Evolutionary conservation across 1,140 invertebrate genomes (phyloP).

Genomic region (Eurosta solidaginis): DNA sequence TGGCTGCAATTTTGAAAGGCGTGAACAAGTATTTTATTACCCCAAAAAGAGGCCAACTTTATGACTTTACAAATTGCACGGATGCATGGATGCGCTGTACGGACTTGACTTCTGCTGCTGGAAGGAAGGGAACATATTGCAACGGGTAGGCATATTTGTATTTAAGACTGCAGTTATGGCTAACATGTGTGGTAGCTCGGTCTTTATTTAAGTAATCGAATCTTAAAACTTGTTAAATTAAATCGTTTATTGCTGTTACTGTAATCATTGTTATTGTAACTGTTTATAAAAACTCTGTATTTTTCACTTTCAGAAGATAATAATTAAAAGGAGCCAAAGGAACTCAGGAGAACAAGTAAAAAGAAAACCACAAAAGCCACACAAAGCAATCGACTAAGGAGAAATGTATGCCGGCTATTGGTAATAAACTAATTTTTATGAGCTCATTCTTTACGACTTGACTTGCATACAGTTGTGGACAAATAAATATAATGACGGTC

Average conservation of each 20-base stretch:
- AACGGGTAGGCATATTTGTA: background rate
- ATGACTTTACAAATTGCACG: slow-evolving; percentile 5
- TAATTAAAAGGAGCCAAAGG: background rate
- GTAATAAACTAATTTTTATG: slow-evolving; percentile 14
- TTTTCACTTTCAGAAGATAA: background rate
- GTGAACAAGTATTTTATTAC: slow-evolving; percentile 22
- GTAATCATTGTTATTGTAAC: background rate
- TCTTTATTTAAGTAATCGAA: background rate
- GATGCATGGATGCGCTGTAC: background rate
- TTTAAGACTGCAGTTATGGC: background rate
- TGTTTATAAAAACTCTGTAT: background rate
- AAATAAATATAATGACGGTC: background rate
- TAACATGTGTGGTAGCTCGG: background rate
- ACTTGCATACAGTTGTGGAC: background rate
- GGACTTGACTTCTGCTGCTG: slow-evolving; percentile 12
- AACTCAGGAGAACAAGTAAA: background rate
- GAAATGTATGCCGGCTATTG: background rate
- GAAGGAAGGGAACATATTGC: background rate
- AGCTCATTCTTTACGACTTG: background rate
- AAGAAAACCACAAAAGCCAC: background rate
- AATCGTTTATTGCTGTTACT: background rate
- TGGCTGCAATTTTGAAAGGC: background rate
- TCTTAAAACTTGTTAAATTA: slow-evolving; percentile 10
- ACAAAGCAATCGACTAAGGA: background rate
- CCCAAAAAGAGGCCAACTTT: background rate